Evolutionary conservation across 2,113 vertebrate genomes (phyloP), one percentile per base, ranked within the genome.

Genomic region (Apus apus): DNA sequence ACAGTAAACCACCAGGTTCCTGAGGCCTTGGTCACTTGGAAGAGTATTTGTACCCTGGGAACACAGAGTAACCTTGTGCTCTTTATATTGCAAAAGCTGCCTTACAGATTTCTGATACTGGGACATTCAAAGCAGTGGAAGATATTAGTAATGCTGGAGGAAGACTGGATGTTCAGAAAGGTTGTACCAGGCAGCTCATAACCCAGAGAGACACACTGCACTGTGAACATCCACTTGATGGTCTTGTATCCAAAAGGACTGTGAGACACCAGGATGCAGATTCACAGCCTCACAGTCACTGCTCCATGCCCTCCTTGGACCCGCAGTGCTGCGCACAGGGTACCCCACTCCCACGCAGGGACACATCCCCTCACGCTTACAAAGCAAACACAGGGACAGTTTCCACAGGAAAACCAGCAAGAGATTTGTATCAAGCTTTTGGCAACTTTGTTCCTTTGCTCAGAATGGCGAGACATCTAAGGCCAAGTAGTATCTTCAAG

Each of bases 1-100:
- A 87, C 91, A 96, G 5, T 13, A 19, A 79, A 87, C 54, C 73
- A 95, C 73, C 71, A 64, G 54, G 48, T 89, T 94, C 93, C 93
- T 53, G 66, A 78, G 38, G 87, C 66, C 76, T 50, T 87, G 93
- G 84, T 96, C 93, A 89, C 70, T 75, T 17, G 18, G 43, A 84
- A 79, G 45, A 92, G 36, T 67, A 89, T 85, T 89, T 78, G 77
- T 65, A 53, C 45, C 76, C 89, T 45, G 57, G 70, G 77, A 94
- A 91, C 66, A 96, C 77, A 94, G 45, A 89, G 30, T 62, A 95
- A 85, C 66, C 26, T 89, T 2, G 4, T 46, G 89, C 57, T 81
- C 30, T 71, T 21, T 13, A 29, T n/a, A 72, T 15, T 68, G 57
- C 77, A 93, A 82, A 83, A 94, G 83, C 58, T 57, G 51, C 43